phyloP scores from a whole-genome alignment of 2,888 invertebrate species.

The Dynastes grantii region DNA sequence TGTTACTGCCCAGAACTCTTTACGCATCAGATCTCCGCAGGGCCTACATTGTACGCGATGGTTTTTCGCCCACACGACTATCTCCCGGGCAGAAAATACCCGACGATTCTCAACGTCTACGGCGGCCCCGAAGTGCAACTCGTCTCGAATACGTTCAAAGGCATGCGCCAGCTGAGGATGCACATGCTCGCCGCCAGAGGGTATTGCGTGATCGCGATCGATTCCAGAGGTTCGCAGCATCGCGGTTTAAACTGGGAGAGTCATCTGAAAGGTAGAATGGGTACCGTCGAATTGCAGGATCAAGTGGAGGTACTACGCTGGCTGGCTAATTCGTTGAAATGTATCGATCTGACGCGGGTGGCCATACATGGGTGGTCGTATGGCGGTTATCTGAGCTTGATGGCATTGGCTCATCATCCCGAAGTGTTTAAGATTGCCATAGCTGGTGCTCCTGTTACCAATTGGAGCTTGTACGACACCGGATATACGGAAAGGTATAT shows the following conservation, averaged over 20 bases:
- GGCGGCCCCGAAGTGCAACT: slow-evolving; percentile 99
- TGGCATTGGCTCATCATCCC: slow-evolving; percentile 94
- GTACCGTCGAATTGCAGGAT: slow-evolving; percentile 93
- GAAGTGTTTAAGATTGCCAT: slow-evolving; percentile 96
- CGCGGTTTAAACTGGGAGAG: slow-evolving; percentile 94
- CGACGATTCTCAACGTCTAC: slow-evolving; percentile 96
- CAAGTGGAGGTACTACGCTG: slow-evolving; percentile 93
- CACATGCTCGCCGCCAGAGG: slow-evolving; percentile 97
- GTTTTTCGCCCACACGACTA: slow-evolving; percentile 89
- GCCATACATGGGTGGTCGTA: slow-evolving; percentile 99
- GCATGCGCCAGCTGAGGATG: slow-evolving; percentile 91
- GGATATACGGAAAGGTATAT: slow-evolving; percentile 99
- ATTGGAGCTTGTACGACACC: slow-evolving; percentile 98
- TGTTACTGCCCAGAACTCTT: slow-evolving; percentile 83
- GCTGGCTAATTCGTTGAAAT: slow-evolving; percentile 87
- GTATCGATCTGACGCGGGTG: slow-evolving; percentile 92
- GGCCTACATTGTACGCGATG: slow-evolving; percentile 87
- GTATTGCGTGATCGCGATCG: slow-evolving; percentile 95
- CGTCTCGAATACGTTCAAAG: slow-evolving; percentile 96
- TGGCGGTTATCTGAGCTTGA: slow-evolving; percentile 96
- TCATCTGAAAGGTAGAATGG: slow-evolving; percentile 91
- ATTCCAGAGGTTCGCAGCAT: slow-evolving; percentile 97
- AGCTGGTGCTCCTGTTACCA: slow-evolving; percentile 98
- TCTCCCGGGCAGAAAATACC: slow-evolving; percentile 81
- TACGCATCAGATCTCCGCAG: slow-evolving; percentile 79